Conservation (phyloP, 2,888 invertebrate species). For the Caenorhabditis doughertyi region DNA sequence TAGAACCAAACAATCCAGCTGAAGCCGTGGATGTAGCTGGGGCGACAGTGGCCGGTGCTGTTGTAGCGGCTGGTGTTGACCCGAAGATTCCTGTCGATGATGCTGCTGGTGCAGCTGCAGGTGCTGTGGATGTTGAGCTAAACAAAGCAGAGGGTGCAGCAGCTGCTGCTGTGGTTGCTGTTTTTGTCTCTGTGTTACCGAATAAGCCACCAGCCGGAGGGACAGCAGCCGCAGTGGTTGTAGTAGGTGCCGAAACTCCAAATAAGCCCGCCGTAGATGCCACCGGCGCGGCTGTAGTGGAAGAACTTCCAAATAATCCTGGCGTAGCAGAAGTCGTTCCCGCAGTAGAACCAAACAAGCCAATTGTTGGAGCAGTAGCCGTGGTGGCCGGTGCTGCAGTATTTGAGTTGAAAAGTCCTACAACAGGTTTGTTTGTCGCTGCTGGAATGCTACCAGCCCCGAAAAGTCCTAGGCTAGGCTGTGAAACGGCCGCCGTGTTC, state of each 20-base stretch:
- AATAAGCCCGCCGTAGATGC: neutral
- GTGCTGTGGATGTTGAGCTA: neutral
- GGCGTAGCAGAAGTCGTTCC: neutral
- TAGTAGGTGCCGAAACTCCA: constrained; percentile 6
- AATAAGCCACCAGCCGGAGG: constrained; percentile 22
- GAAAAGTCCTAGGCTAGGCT: no score
- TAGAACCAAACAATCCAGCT: constrained; percentile 10
- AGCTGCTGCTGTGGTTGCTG: constrained; percentile 7
- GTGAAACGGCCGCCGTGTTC: no score
- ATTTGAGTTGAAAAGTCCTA: no score
- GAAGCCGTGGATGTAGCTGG: neutral
- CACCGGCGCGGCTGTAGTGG: neutral
- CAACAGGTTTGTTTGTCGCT: no score
- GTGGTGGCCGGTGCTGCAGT: neutral
- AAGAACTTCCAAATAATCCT: neutral
- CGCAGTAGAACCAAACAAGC: neutral
- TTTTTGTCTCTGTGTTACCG: neutral
- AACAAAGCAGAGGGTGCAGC: constrained; percentile 23
- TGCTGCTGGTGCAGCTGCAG: neutral
- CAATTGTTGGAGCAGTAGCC: constrained; percentile 10
- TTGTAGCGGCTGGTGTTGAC: neutral
- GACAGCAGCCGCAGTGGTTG: neutral
- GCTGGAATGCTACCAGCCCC: no score
- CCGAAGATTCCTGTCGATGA: constrained; percentile 16
- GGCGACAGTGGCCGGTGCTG: neutral